These are phyloP conservation scores for rat (Rattus norvegicus) DNA, from an alignment of 2,113 vertebrate genomes.

Conservation along the genomic window GRCr8 NC_086021.1:179794001-179794500, in stretches of 20 bases:
- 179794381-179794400: background rate
- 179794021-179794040: background rate
- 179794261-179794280: fast-evolving
- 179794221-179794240: background rate
- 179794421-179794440: background rate
- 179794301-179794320: too few relatives aligned
- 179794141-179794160: background rate
- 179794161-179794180: background rate
- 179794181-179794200: background rate
- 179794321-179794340: fast-evolving
- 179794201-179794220: background rate
- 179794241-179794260: background rate
- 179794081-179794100: background rate
- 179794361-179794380: background rate
- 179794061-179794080: background rate
- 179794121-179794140: background rate
- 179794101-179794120: background rate
- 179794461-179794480: background rate
- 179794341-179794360: background rate
- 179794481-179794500: background rate
- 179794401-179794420: background rate
- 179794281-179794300: background rate
- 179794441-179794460: background rate
- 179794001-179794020: background rate
- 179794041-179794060: background rate